phyloP scores from a whole-genome alignment of 2,797 vertebrate species.

The Malurus splendens region DNA sequence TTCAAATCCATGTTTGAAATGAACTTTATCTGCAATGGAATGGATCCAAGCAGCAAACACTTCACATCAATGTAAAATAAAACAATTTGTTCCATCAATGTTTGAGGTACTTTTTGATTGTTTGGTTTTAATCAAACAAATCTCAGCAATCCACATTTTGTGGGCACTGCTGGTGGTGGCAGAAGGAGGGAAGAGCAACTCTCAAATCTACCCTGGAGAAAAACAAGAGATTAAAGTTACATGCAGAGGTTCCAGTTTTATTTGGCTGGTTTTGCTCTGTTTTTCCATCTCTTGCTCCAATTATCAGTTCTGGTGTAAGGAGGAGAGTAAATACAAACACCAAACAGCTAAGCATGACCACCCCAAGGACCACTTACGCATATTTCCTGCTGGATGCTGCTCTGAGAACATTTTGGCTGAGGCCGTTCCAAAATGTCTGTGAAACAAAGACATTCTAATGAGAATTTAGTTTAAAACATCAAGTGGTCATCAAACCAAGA shows the following conservation, averaged over 20 bases:
- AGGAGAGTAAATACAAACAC: accelerated
- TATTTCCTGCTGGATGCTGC: slow-evolving; percentile 81
- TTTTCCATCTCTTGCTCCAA: background rate
- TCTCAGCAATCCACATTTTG: background rate
- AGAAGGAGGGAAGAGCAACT: background rate
- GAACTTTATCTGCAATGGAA: background rate
- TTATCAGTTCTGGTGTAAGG: background rate
- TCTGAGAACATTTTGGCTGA: slow-evolving; percentile 80
- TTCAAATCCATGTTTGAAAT: background rate
- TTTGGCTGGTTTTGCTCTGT: background rate
- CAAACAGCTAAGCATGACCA: accelerated
- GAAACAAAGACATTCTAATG: background rate
- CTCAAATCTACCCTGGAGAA: background rate
- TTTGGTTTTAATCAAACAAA: background rate
- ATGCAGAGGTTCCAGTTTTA: accelerated
- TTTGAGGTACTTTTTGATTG: background rate
- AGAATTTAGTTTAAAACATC: background rate
- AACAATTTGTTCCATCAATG: background rate
- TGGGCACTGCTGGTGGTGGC: background rate
- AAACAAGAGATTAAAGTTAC: accelerated
- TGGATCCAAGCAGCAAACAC: accelerated
- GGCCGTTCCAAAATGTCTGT: slow-evolving; percentile 82
- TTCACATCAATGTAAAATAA: accelerated
- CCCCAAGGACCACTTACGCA: slow-evolving; percentile 78
- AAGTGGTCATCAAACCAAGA: no score